A percentile compares a stretch with the other conserved stretches of the same genome.
Conservation (phyloP, 2,113 vertebrate genomes). For the Colaptes auratus region DNA sequence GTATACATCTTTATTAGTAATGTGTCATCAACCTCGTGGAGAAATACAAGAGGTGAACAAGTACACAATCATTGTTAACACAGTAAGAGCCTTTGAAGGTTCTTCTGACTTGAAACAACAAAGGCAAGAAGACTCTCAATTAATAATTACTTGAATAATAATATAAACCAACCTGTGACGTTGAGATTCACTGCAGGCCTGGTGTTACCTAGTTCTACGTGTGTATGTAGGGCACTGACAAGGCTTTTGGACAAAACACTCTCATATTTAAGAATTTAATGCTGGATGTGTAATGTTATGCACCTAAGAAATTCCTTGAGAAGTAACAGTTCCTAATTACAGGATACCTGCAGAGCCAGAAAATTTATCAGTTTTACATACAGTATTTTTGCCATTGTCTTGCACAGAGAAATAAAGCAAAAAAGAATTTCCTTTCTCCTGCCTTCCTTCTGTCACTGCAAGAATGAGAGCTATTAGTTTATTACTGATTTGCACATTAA, state of each 20-base stretch:
- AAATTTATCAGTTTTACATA: slow-evolving; percentile 2
- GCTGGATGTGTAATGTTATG: background rate
- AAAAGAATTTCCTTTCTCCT: background rate
- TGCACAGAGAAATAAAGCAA: background rate
- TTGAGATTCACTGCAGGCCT: background rate
- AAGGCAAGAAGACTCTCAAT: background rate
- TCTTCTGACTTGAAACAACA: background rate
- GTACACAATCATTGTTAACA: background rate
- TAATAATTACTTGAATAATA: background rate
- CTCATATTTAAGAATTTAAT: background rate
- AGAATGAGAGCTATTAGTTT: background rate
- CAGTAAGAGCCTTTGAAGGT: background rate
- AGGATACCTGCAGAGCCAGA: slow-evolving; percentile 18
- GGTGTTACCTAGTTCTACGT: background rate
- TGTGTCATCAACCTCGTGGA: background rate
- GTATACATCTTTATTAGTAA: background rate
- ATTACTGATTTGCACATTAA: background rate
- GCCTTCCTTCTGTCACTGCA: background rate
- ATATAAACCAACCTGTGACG: background rate
- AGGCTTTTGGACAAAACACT: background rate
- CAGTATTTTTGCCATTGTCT: background rate
- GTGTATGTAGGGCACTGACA: background rate
- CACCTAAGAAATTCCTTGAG: background rate
- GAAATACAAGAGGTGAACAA: background rate
- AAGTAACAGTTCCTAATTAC: background rate